Base-by-base conservation (phyloP, 53 echinoderm and acorn worm species). In the Zoroaster sp. region DNA sequence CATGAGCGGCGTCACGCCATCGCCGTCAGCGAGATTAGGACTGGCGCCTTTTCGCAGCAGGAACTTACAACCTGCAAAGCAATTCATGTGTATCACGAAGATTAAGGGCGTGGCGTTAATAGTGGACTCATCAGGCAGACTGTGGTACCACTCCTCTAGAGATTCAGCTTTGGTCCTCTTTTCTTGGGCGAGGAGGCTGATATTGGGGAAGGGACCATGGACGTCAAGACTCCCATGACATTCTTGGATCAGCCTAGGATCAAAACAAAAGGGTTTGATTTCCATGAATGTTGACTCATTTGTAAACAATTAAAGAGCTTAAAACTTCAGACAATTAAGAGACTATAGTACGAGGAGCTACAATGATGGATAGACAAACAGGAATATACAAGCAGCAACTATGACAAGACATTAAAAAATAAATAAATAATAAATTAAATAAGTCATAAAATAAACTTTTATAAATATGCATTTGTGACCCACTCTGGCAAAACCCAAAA, bases 1-100 rank as follows among this genome's bases (percentile, higher is more conserved):
- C 97, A 97, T 97, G 51, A 97, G 86, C 17, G 97, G 97, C 13
- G 95, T 92, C 10, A 95, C 72, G 8, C 78, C 54, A 47, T 93
- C 89, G 35, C 83, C 69, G 59, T 92, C 97, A 30, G 90, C 66
- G 37, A 72, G 92, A 72, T 97, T 97, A 4, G 92, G 93, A 75
- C 88, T 88, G 25, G 95, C 97, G 1, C 97, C 97, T 2, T 88
- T 93, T 39, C 82, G 49, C 39, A 97, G 72, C 40, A 97, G 88
- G 38, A 88, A 89, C 45, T 42, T 40, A 41, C 74, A 75, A 9
- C 74, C 82, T 47, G 12, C 42, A 46, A 45, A 90, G 45, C 53
- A 72, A 35, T 82, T 74, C 40, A 82, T 82, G 53, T 72, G 82
- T 73, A 90, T 83, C 72, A 43, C 73, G 55, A 90, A 52, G 45